Conservation (phyloP, 2,797 vertebrate species). For the Adrianichthys oophorus region DNA sequence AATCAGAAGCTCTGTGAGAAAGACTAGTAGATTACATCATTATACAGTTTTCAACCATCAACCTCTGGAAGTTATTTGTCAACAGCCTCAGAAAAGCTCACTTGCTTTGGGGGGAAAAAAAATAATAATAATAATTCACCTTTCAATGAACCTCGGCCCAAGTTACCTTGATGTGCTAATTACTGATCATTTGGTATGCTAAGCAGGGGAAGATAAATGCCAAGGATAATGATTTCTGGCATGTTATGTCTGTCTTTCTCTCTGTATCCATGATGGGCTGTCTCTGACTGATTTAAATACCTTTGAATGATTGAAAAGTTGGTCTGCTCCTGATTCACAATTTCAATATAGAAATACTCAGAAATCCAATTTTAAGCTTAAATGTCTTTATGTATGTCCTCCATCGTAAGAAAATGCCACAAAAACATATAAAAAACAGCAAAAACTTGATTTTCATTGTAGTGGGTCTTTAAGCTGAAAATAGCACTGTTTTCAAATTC, state of each 20-base stretch:
- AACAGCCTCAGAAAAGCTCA: slow-evolving; percentile 11
- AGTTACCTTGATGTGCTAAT: slow-evolving; percentile 48
- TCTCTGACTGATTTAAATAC: slow-evolving; percentile 9
- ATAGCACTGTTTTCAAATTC: too few species aligned
- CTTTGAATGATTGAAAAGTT: slow-evolving; percentile 27
- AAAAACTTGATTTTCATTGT: too few species aligned
- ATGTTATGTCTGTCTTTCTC: slow-evolving; percentile 3
- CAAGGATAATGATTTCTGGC: slow-evolving; percentile 15
- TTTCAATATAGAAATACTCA: too few species aligned
- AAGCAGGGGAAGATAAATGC: slow-evolving; percentile 12
- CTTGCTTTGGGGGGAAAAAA: slow-evolving; percentile 18
- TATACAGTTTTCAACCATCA: slow-evolving; percentile 19
- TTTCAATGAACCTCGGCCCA: slow-evolving; percentile 23
- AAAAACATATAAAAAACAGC: too few species aligned
- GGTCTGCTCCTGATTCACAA: too few species aligned
- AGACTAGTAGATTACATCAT: slow-evolving; percentile 17
- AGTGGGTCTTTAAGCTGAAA: too few species aligned
- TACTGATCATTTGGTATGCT: slow-evolving; percentile 20
- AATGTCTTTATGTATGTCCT: too few species aligned
- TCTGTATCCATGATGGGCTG: not conserved
- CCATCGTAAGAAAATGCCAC: too few species aligned
- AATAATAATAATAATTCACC: slow-evolving; percentile 14
- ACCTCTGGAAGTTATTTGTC: slow-evolving; percentile 26
- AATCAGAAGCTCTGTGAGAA: not conserved
- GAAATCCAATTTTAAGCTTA: too few species aligned